phyloP scores from a whole-genome alignment of 1,140 invertebrate species.

The Meloidogyne floridensis region DNA sequence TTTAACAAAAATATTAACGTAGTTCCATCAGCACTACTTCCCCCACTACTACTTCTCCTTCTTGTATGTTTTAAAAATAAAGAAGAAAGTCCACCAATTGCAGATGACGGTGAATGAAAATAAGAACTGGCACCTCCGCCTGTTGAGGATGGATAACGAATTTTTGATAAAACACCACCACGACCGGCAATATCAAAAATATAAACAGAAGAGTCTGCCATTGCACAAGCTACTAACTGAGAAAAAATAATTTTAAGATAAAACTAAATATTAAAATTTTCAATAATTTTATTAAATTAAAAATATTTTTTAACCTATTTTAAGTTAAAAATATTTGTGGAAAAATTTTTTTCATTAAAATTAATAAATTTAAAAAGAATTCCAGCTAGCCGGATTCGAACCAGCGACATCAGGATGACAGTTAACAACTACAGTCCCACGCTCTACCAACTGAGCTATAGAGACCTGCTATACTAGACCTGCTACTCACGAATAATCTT shows the following conservation, averaged over 20 bases:
- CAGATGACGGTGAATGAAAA: conserved; percentile 1
- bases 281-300: conserved; percentile 11
- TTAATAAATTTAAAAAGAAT: neutral
- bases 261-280: neutral
- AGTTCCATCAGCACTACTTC: conserved; percentile 11
- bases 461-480: too few species aligned
- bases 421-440: conserved; percentile 55
- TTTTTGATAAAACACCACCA: conserved; percentile 41
- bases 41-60: conserved; percentile 24
- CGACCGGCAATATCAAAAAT: conserved; percentile 50
- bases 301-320: neutral
- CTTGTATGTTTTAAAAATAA: conserved; percentile 4
- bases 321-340: too few species aligned
- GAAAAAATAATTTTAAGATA: too few species aligned
- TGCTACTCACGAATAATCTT: too few species aligned
- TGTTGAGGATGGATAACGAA: conserved; percentile 30
- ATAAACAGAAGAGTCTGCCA: conserved; percentile 36
- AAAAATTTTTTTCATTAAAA: neutral
- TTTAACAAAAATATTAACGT: neutral
- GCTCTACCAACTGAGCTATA: conserved; percentile 58
- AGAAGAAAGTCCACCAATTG: conserved; percentile 26
- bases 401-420: conserved; percentile 23
- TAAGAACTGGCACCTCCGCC: conserved; percentile 12
- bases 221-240: conserved; percentile 49
- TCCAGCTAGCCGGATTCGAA: conserved; percentile 30